phyloP scores from a whole-genome alignment of 2,113 vertebrate species.

The Lepus americanus region DNA sequence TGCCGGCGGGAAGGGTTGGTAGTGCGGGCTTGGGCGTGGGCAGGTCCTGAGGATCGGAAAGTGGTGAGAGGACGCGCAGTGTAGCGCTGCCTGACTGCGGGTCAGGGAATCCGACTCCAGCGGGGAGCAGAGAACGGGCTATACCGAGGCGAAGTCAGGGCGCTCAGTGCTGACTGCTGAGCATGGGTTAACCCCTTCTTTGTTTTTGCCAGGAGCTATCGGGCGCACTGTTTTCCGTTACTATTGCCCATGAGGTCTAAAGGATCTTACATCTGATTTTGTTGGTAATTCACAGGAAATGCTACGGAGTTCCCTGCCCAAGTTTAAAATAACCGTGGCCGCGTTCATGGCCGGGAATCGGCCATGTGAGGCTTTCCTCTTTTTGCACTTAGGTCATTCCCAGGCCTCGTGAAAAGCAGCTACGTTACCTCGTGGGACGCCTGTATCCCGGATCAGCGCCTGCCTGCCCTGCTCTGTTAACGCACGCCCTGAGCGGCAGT shows the following conservation, averaged over 20 bases:
- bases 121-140: not conserved
- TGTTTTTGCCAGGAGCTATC: not conserved
- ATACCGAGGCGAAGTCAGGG: not conserved
- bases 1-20: not conserved
- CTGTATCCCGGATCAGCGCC: too few relatives aligned
- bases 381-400: not conserved
- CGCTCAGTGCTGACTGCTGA: not conserved
- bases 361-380: not conserved
- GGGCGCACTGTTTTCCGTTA: not conserved
- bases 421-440: not conserved
- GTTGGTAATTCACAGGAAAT: slow-evolving; percentile 3
- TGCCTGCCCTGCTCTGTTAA: too few relatives aligned
- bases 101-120: not conserved
- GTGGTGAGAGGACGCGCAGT: not conserved
- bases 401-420: not conserved
- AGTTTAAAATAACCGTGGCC: not conserved
- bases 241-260: not conserved
- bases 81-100: not conserved
- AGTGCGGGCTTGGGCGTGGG: too few relatives aligned
- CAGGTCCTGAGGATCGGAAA: too few relatives aligned
- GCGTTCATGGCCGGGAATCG: not conserved
- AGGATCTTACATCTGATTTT: not conserved
- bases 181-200: not conserved
- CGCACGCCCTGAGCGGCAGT: too few relatives aligned
- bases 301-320: not conserved